Base-by-base conservation (phyloP, 2,113 vertebrate genomes). In the Pithys albifrons region DNA sequence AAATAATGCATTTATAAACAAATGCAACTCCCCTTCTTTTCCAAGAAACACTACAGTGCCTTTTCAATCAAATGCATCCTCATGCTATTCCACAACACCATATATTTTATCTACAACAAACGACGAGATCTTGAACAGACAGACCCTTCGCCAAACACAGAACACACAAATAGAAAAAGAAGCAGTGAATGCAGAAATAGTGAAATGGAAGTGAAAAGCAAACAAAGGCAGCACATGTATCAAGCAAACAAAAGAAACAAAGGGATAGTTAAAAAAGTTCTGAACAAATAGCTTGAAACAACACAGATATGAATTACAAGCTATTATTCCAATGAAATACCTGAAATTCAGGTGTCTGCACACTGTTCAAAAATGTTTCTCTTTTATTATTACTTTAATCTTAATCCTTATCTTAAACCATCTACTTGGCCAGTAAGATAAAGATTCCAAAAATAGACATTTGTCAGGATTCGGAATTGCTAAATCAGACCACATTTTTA, bases 1-100 rank as follows among this genome's bases (percentile, higher is more conserved):
- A 98, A 98, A 96, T 69, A 97, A 97, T 80, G 97, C 96, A 97
- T 97, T 98, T 98, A 96, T 95, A 93, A 98, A 97, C 80, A 98
- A 98, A 98, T 95, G 97, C 94, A 96, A 96, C 97, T 97, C 89
- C 94, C 94, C 97, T 69, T 96, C 91, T 95, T 97, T 97, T 94
- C 89, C 93, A 97, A 96, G 91, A 97, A 98, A 97, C 92, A 96
- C 93, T 80, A 97, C 94, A 96, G 96, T 97, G 97, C 97, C 98
- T 96, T 98, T 97, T 94, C 97, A 97, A 94, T 66, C 96, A 64
- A 97, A 97, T 41, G 93, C 96, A 96, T 92, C 95, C 80, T 95
- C 98, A 98, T 98, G 98, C 98, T 97, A 97, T 97, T 97, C 97
- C 94, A 97, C 91, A 95, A 97, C 96, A 98, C 33, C 52, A 92